Evolutionary conservation across 2,797 vertebrate species (phyloP).

Genomic region (Periparus ater): DNA sequence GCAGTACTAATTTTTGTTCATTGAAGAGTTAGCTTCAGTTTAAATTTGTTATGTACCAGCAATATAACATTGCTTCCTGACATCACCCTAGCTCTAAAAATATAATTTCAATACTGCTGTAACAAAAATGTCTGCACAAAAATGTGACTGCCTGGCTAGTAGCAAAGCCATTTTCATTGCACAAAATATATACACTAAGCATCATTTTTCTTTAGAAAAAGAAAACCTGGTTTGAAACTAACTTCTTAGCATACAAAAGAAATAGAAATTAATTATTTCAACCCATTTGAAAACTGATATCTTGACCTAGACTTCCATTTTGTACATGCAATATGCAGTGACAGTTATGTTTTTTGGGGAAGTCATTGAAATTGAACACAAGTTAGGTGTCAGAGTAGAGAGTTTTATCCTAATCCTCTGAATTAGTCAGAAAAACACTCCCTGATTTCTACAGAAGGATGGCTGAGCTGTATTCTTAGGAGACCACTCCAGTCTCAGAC

Average conservation of each 20-base stretch:
- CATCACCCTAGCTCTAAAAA: not conserved
- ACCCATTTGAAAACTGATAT: not conserved
- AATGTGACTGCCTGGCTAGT: not conserved
- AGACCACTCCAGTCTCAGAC: not conserved
- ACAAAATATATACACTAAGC: not conserved
- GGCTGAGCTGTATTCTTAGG: not conserved
- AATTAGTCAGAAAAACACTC: fast-evolving
- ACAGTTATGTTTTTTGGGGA: not conserved
- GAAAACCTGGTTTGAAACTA: not conserved
- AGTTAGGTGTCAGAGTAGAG: not conserved
- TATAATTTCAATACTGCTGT: not conserved
- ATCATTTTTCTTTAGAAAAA: not conserved
- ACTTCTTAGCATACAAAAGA: not conserved
- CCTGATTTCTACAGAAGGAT: not conserved
- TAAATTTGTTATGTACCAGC: not conserved
- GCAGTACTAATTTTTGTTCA: not conserved
- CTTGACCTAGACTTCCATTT: not conserved
- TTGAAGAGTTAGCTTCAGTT: not conserved
- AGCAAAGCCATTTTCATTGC: not conserved
- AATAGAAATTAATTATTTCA: not conserved
- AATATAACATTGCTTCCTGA: not conserved
- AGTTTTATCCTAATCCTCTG: not conserved
- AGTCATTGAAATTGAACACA: not conserved
- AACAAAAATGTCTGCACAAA: not conserved
- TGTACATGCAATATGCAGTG: not conserved